Base-by-base conservation (phyloP, 1,140 invertebrate species). In the Lysiphlebus fabarum region DNA sequence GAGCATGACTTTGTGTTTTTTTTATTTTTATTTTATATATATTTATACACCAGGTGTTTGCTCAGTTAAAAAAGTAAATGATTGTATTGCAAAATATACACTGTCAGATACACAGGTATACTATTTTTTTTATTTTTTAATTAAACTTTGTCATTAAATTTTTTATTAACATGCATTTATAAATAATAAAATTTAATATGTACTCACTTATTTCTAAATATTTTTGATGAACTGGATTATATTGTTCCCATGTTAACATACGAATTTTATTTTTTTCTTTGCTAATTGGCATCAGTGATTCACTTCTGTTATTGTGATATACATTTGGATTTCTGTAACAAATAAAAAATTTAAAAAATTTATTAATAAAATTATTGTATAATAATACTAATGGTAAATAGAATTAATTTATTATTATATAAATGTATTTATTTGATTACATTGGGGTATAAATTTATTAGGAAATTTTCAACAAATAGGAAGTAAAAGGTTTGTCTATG, bases 191-290 rank as follows among this genome's bases (percentile, higher is more conserved):
- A 49, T 33, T 7, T 3, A 41, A 43, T 6, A 43, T 43, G 42
- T 38, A 80, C 85, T 88, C 79, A 94, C 92, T 90, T 62, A 96
- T 93, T 84, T 94, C 91, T 62, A 96, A 82, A 80, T 95, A 96
- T 71, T 94, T 93, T 70, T 95, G 92, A 80, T 94, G 91, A 12
- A 91, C 81, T 3, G 88, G 88, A 71, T 95, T 92, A 74, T 95
- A 96, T 69, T 91, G 87, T 62, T 95, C 93, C 94, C 93, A 96
- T 2, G 86, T 84, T 59, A 91, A 85, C 53, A 85, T 89, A 54
- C 89, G 85, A 73, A 92, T 95, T 51, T 90, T 83, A 74, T 90
- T 93, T 44, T 87, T 84, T 75, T 93, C 91, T 69, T 87, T 89
- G 48, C 86, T 92, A 59, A 86, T 86, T 2, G 88, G 86, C 45